Base-by-base conservation (phyloP, 2,888 invertebrate species). In the Adelphocoris suturalis region DNA sequence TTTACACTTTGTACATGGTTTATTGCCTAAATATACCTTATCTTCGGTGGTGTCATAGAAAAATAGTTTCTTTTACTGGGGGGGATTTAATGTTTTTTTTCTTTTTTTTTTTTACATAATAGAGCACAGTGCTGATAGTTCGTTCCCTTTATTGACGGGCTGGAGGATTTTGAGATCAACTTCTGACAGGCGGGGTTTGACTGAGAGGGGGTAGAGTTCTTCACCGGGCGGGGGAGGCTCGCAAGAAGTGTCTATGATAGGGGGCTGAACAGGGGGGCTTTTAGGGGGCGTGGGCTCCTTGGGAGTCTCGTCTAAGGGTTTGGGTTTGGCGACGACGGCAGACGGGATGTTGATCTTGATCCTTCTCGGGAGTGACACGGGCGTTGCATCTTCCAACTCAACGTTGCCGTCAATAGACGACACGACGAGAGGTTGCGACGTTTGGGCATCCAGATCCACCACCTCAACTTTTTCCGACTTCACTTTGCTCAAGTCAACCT, bases 71-170 rank as follows among this genome's bases (percentile, higher is more conserved):
- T 82, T 82, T 82, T 82, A 16, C 16, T n/a, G n/a, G n/a, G 55
- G 55, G 37, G 37, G 37, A 37, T 2, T 37, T 37, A 37, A 37
- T 37, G 37, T 37, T 37, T 61, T 86, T 86, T 37, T 13, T 75
- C 4, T 11, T 86, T 28, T 87, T 46, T 55, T 89, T 90, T 86
- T 90, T 95, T 94, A 97, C 97, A 97, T 97, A 92, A 98, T 97
- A 86, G 96, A 96, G 94, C 98, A 98, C 92, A 98, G 94, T 48
- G 97, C 98, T 0, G 98, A 97, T 27, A 97, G 94, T 93, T 98
- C 98, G 91, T 94, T 95, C 48, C 97, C 98, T 93, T 95, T 96
- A 90, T 94, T 94, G 76, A 96, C 95, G 0, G 96, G 96, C 3
- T 97, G 96, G 92, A 96, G 95, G 92, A 96, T 95, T 91, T 95